Evolutionary conservation across 1,140 invertebrate genomes (phyloP).

Genomic region (Chrysopa pallens): DNA sequence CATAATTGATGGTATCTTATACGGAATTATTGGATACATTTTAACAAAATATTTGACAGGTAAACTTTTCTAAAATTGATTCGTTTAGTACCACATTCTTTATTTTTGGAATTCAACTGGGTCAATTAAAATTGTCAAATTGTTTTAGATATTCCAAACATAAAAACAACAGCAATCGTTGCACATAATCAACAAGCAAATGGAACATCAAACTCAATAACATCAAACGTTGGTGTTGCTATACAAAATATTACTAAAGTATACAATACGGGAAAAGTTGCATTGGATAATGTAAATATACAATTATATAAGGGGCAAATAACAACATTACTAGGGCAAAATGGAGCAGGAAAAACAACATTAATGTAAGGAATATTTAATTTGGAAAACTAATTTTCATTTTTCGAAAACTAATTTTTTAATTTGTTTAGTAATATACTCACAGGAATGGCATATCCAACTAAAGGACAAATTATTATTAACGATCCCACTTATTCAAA

Average conservation of each 20-base stretch:
- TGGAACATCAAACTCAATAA: slow-evolving; percentile 12
- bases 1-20: slow-evolving; percentile 24
- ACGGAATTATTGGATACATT: slow-evolving; percentile 25
- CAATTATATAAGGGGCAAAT: slow-evolving; percentile 47
- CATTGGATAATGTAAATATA: slow-evolving; percentile 49
- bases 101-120: background rate
- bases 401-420: too few relatives aligned
- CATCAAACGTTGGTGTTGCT: slow-evolving; percentile 25
- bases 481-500: slow-evolving; percentile 8
- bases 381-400: too few relatives aligned
- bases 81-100: too few relatives aligned
- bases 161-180: too few relatives aligned
- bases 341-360: slow-evolving; percentile 72
- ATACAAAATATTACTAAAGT: slow-evolving; percentile 27
- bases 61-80: too few relatives aligned
- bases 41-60: background rate
- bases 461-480: slow-evolving; percentile 29
- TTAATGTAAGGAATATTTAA: slow-evolving; percentile 39
- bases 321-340: slow-evolving; percentile 63
- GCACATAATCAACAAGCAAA: too few relatives aligned
- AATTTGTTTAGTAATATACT: slow-evolving; percentile 36
- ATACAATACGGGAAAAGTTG: slow-evolving; percentile 21
- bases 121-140: too few relatives aligned
- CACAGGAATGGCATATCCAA: slow-evolving; percentile 41
- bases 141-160: background rate